Evolutionary conservation across 2,797 vertebrate species (phyloP), one percentile per base, ranked within the genome.

Genomic region (Labeo calbasu): DNA sequence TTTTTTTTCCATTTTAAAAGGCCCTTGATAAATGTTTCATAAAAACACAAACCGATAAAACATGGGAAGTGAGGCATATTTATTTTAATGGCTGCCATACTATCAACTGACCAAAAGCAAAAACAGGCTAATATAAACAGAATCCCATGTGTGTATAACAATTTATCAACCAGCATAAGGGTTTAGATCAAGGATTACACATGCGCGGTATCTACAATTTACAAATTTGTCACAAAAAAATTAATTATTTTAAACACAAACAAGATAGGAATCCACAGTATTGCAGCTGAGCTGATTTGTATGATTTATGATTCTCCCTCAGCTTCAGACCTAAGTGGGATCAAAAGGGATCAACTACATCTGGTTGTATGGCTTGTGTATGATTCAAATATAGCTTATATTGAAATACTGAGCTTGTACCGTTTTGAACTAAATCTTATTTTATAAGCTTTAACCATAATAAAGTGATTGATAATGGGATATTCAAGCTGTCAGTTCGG

Each of bases 151-250:
- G 66, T 50, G 23, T 55, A 3, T 7, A 32, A 23, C 15, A 25
- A 25, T 57, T 80, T 13, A 70, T 53, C 59, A 79, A 76, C 55
- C 51, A 75, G 70, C 55, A 53, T 61, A 71, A 32, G n/a, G 77
- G 19, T 79, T 83, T 55, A 77, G 36, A 83, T 84, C n/a, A 51
- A 79, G 55, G 51, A 50, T 51, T 83, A 68, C 71, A 73, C 21
- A 48, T 13, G 40, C 36, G 69, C 23, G 36, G 53, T 43, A 25
- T 43, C 13, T 59, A n/a, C 53, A 43, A 59, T 36, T 53, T 51
- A 73, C 25, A 75, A 53, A 36, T 75, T 55, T 80, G 72, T 69
- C 57, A 66, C 66, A 21, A 68, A 81, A 32, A 71, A 61, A 59
- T 53, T 61, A 79, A 51, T 55, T 15, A 68, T 50, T 48, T 36